Percentiles rank a stretch among this genome's conserved stretches.
These are phyloP conservation scores for Crossocerus cetratus DNA, from an alignment of 2,888 invertebrate genomes.

Conservation along the genomic window DNA sequence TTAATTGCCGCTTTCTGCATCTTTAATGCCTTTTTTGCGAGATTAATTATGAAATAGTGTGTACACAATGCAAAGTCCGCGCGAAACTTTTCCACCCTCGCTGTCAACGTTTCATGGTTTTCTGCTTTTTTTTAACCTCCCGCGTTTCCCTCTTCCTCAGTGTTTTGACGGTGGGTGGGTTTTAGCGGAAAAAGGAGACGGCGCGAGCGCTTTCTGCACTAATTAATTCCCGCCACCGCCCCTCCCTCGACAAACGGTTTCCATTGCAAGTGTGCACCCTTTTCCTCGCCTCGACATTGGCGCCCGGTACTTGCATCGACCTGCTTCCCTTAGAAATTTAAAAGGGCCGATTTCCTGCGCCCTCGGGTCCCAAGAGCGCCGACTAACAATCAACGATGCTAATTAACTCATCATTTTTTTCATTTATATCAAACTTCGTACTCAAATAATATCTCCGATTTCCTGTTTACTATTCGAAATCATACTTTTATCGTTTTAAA, in stretches of 20 bases:
- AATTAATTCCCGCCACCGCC: slow-evolving; percentile 41
- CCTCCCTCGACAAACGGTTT: neutral
- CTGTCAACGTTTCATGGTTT: too few species aligned
- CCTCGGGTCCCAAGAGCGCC: slow-evolving; percentile 4
- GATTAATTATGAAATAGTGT: slow-evolving; percentile 48
- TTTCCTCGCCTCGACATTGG: neutral
- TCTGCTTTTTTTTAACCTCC: neutral
- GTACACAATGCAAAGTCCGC: slow-evolving; percentile 16
- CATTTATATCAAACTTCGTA: neutral
- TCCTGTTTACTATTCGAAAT: too few species aligned
- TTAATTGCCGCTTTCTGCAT: slow-evolving; percentile 5
- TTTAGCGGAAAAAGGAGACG: slow-evolving; percentile 12
- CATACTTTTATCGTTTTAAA: too few species aligned
- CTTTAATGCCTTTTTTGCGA: too few species aligned
- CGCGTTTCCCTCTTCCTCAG: neutral
- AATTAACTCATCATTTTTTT: neutral
- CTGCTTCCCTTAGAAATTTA: slow-evolving; percentile 16
- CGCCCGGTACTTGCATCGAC: slow-evolving; percentile 8
- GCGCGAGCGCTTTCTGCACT: slow-evolving; percentile 31
- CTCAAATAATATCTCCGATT: neutral
- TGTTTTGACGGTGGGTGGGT: slow-evolving; percentile 15
- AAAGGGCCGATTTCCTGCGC: slow-evolving; percentile 28
- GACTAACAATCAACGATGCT: neutral
- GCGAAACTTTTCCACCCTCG: neutral
- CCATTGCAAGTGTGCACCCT: neutral